phyloP scores from a whole-genome alignment of 2,888 invertebrate species.

The Alsophila aescularia region DNA sequence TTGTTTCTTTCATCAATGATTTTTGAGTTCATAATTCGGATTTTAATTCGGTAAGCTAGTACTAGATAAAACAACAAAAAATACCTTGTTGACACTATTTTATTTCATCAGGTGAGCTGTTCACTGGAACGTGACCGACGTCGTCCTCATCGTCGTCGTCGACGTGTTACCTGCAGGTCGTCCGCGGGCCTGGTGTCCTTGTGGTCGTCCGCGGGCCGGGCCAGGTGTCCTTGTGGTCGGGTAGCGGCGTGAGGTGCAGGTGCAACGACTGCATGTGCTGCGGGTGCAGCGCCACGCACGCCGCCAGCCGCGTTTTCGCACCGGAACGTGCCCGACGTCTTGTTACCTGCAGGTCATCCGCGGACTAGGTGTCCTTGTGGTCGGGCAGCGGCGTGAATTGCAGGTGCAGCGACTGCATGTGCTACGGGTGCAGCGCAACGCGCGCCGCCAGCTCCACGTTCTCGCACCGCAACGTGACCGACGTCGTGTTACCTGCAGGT shows the following conservation, averaged over 20 bases:
- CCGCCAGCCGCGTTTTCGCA: slow-evolving; percentile 92
- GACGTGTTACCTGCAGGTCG: slow-evolving; percentile 88
- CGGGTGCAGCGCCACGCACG: slow-evolving; percentile 93
- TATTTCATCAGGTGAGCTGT: too few relatives aligned
- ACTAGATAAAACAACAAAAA: too few relatives aligned
- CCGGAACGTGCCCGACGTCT: slow-evolving; percentile 95
- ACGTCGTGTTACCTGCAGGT: too few relatives aligned
- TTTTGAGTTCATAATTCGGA: too few relatives aligned
- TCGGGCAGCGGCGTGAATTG: slow-evolving; percentile 89
- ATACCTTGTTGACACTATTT: too few relatives aligned
- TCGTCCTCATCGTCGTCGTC: not conserved
- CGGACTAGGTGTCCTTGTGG: slow-evolving; percentile 93
- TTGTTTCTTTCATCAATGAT: too few relatives aligned
- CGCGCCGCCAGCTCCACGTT: slow-evolving; percentile 91
- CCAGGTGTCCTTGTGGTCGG: slow-evolving; percentile 95
- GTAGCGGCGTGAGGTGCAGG: slow-evolving; percentile 87
- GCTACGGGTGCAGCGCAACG: slow-evolving; percentile 93
- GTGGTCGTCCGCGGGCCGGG: too few relatives aligned
- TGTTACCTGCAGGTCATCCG: too few relatives aligned
- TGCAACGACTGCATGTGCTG: slow-evolving; percentile 96
- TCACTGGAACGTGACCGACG: too few relatives aligned
- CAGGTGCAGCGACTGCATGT: slow-evolving; percentile 95
- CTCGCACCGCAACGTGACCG: slow-evolving; percentile 96
- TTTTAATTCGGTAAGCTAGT: too few relatives aligned
- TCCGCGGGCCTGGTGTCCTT: too few relatives aligned